Evolutionary conservation across 2,797 vertebrate genomes (phyloP).

Genomic region (Hozukius guyotensis): DNA sequence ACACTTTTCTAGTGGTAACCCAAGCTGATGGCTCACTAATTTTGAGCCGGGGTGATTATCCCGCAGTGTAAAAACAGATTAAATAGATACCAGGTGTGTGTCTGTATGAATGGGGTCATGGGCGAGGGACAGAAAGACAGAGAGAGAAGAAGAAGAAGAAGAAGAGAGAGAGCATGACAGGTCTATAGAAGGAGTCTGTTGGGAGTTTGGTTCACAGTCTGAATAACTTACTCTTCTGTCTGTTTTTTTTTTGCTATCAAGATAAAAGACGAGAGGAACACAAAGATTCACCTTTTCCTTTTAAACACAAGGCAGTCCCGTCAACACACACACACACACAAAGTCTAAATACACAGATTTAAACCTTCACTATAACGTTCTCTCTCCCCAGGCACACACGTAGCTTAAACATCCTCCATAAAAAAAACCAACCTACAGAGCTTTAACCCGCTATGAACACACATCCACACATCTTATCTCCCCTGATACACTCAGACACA

Average conservation of each 20-base stretch:
- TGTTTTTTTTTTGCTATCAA: conserved; percentile 43
- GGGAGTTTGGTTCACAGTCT: conserved; percentile 64
- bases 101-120: conserved; percentile 61
- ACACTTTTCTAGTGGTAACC: conserved; percentile 64
- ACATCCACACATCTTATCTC: conserved; percentile 13
- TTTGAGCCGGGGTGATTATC: conserved; percentile 74
- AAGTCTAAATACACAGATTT: not conserved
- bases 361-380: conserved; percentile 4
- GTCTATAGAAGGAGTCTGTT: conserved; percentile 54
- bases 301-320: not conserved
- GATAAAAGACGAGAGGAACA: conserved; percentile 47
- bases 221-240: conserved; percentile 66
- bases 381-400: not conserved
- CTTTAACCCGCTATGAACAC: conserved; percentile 29
- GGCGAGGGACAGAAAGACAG: conserved; percentile 44
- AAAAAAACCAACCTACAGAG: conserved; percentile 28
- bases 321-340: not conserved
- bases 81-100: conserved; percentile 81
- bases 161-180: conserved; percentile 55
- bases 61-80: conserved; percentile 74
- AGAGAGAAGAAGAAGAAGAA: conserved; percentile 16
- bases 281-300: conserved; percentile 21
- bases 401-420: conserved; percentile 16
- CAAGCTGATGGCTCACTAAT: conserved; percentile 76
- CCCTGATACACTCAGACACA: not conserved